Base-by-base conservation (phyloP, 2,888 invertebrate species). In the Teleiodes luculella region DNA sequence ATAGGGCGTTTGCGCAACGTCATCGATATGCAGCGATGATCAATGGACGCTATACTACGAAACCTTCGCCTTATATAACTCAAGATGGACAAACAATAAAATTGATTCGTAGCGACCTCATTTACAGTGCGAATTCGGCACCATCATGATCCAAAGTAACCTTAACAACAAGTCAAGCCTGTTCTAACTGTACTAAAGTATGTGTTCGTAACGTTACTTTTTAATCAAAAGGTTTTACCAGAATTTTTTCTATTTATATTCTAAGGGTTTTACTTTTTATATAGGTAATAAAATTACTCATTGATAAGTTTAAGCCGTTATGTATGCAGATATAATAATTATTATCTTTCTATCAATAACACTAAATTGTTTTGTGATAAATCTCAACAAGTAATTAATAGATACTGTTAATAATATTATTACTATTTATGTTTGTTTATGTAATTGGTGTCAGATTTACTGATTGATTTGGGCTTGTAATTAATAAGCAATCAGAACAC, bases 21-120 rank as follows among this genome's bases (percentile, higher is more conserved):
- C 74, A 80, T 80, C 77, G 78, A 78, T 76, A 79, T 80, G 77
- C 80, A 70, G 76, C 70, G 71, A 75, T 73, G 73, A 77, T 71
- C 78, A 74, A 74, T 74, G 73, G 73, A 71, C 43, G 28, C 43
- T 20, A 69, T 68, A 68, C 70, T 69, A 66, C 65, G 67, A 70
- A 71, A 68, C 68, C 68, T 70, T 68, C 66, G 65, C 67, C 65
- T 80, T 78, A 76, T 72, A 68, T 74, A 80, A 80, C 55, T 52
- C 64, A 64, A 69, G 70, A 72, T 75, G 68, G 56, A 54, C 59
- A 55, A 60, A 58, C 62, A 61, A 59, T 59, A 50, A n/a, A n/a
- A n/a, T n/a, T n/a, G 54, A 55, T 58, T 58, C 53, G 31, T 31
- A 49, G 36, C 56, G 54, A 56, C 59, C 58, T 56, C 56, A 53